Percentiles rank a stretch among this genome's conserved stretches.
Conservation (phyloP, 2,888 invertebrate genomes). For the Chesias legatella region DNA sequence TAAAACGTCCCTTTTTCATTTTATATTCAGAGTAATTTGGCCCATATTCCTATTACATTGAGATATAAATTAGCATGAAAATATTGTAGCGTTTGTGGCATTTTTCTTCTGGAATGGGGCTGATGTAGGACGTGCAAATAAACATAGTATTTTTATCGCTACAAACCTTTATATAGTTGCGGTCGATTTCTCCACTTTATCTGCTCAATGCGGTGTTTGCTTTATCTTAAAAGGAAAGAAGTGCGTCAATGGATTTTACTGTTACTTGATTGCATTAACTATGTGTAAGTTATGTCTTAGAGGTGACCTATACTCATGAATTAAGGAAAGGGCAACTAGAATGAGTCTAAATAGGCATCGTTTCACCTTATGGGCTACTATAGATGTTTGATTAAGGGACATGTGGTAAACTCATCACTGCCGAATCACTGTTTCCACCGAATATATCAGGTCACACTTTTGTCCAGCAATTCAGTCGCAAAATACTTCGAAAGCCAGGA, state of each 20-base stretch:
- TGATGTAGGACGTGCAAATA: conserved; percentile 80
- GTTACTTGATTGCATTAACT: conserved; percentile 41
- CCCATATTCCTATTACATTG: conserved; percentile 46
- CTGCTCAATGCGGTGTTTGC: conserved; percentile 73
- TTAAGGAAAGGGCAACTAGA: too few species aligned
- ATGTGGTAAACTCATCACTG: too few species aligned
- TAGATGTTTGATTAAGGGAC: too few species aligned
- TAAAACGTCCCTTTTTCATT: conserved; percentile 41
- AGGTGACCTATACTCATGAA: conserved; percentile 6
- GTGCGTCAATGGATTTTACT: conserved; percentile 52
- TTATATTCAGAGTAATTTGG: conserved; percentile 40
- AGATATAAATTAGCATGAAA: conserved; percentile 48
- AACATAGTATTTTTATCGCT: conserved; percentile 79
- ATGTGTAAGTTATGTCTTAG: conserved; percentile 3
- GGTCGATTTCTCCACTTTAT: conserved; percentile 79
- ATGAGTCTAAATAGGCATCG: too few species aligned
- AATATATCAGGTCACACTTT: too few species aligned
- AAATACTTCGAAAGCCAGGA: too few species aligned
- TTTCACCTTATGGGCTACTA: too few species aligned
- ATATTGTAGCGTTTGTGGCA: conserved; percentile 42
- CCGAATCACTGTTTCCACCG: too few species aligned
- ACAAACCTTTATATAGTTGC: conserved; percentile 80
- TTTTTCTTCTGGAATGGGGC: conserved; percentile 51
- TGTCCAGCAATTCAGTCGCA: too few species aligned
- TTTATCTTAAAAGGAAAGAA: conserved; percentile 74